Base-by-base conservation (phyloP, 2,888 invertebrate genomes). In the Melinaea marsaeus region DNA sequence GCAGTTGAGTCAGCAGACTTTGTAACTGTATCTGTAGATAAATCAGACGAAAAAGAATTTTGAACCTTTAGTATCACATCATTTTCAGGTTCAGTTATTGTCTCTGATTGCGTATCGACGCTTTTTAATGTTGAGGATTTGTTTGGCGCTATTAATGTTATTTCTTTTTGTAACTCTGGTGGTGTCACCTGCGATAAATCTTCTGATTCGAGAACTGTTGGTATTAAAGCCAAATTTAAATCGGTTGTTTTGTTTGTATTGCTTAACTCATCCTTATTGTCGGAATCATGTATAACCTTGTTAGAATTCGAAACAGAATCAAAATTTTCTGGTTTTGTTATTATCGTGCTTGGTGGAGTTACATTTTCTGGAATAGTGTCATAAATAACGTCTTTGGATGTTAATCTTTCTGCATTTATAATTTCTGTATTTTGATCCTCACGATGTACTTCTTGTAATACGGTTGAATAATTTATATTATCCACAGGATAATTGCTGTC, bases 361-460 rank as follows among this genome's bases (percentile, higher is more conserved):
- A 46, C n/a, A 5, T 13, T 46, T 46, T 46, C 5, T 46, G 46
- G n/a, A 46, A n/a, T 46, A 46, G 2, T 46, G 9, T 46, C 46
- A 46, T 11, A 46, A 46, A 11, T 9, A 11, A 11, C 13, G 46
- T 46, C 46, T 46, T 46, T 13, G 22, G 22, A 22, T 22, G 22
- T 22, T 22, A 22, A 22, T 22, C 22, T 22, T 22, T 22, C 22
- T 22, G 22, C 22, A 22, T 22, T 22, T 22, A 7, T 55, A 46
- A 13, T 33, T 9, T 55, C 55, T 9, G 34, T 37, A 48, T 61
- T 61, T 13, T 9, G 13, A 13, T 45, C 22, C n/a, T 58, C 51
- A 46, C 37, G 2, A 51, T 9, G 2, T 11, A 11, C 51, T 32
- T 7, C 32, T 9, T 5, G 32, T 22, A 32, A 32, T 32, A 51